Percentiles rank a stretch among this genome's conserved stretches.
Conservation (phyloP, 2,113 vertebrate species). For the Ammodytes marinus region DNA sequence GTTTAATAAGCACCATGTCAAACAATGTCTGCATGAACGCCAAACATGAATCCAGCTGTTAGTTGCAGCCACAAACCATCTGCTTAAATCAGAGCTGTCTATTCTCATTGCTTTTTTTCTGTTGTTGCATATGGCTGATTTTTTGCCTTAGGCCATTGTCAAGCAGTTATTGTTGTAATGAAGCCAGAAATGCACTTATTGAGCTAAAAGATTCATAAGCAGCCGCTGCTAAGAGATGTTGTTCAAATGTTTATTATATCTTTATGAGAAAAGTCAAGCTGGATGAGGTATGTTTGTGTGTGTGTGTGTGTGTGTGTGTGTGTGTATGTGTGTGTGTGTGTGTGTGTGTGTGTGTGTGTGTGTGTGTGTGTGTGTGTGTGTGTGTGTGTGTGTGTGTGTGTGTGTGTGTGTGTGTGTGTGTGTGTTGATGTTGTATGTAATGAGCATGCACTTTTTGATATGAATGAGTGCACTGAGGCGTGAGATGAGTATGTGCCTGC, state of each 20-base stretch:
- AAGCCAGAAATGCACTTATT: conserved; percentile 72
- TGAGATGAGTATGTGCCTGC: conserved; percentile 83
- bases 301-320: background rate
- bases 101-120: conserved; percentile 39
- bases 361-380: conserved; percentile 28
- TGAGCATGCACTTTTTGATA: conserved; percentile 79
- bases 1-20: conserved; percentile 76
- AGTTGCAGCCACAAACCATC: conserved; percentile 67
- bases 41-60: conserved; percentile 80
- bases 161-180: conserved; percentile 70
- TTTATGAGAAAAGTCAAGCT: conserved; percentile 64
- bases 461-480: conserved; percentile 82
- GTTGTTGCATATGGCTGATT: conserved; percentile 63
- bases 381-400: conserved; percentile 42
- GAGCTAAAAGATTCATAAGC: conserved; percentile 72
- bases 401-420: conserved; percentile 59
- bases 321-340: background rate
- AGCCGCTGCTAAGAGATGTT: conserved; percentile 62
- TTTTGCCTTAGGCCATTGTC: conserved; percentile 70
- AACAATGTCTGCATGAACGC: conserved; percentile 73
- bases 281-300: conserved; percentile 41
- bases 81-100: conserved; percentile 66
- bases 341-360: conserved; percentile 7
- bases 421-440: conserved; percentile 72
- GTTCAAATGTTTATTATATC: conserved; percentile 74